Percentiles rank a stretch among this genome's conserved stretches.
These are phyloP conservation scores for Drosophila atroscutellata DNA, from an alignment of 2,888 invertebrate genomes.

Conservation along the genomic window DNA sequence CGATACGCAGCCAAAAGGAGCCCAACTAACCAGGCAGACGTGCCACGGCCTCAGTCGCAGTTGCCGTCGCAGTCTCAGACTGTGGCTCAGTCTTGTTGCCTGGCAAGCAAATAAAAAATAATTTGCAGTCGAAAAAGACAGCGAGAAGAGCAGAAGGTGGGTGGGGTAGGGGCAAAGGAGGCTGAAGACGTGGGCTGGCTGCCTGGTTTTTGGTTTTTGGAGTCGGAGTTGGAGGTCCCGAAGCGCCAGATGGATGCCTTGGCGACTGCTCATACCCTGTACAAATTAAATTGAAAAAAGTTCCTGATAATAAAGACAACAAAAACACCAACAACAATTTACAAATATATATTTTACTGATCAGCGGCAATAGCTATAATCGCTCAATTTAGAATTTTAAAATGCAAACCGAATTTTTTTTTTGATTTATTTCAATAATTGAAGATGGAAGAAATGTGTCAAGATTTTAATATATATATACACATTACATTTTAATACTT, in stretches of 20 bases:
- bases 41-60: conserved; percentile 49
- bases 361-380: background rate
- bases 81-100: conserved; percentile 37
- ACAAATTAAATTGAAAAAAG: background rate
- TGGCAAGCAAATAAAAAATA: conserved; percentile 73
- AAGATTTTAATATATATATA: background rate
- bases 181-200: conserved; percentile 26
- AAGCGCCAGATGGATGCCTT: conserved; percentile 11
- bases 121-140: conserved; percentile 75
- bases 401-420: background rate
- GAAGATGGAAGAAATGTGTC: background rate
- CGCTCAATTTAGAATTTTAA: background rate
- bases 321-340: background rate
- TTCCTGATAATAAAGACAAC: background rate
- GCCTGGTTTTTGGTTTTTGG: conserved; percentile 7
- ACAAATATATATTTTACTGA: background rate
- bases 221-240: conserved; percentile 7
- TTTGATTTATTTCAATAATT: background rate
- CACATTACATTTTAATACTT: no score
- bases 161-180: conserved; percentile 5
- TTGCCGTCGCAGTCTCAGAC: conserved; percentile 14
- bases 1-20: conserved; percentile 43
- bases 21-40: conserved; percentile 60
- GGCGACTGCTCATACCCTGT: conserved; percentile 25
- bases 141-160: conserved; percentile 18